Percentiles rank a stretch among this genome's conserved stretches.
phyloP scores from a whole-genome alignment of 2,888 invertebrate genomes.

The Agrochola lychnidis region DNA sequence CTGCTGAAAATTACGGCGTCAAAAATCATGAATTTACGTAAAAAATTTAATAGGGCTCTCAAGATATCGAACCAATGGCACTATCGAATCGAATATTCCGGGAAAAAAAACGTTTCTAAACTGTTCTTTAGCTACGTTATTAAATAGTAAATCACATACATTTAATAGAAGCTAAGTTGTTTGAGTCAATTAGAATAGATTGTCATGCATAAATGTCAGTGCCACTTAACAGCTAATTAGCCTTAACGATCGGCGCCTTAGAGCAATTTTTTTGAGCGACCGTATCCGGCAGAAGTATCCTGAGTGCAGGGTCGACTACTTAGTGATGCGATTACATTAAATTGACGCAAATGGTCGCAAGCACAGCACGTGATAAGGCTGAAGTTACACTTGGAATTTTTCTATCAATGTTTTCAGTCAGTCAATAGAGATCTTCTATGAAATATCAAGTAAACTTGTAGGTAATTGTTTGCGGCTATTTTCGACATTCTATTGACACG shows the following conservation, averaged over 20 bases:
- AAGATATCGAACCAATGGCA: neutral
- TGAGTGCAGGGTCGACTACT: slow-evolving; percentile 62
- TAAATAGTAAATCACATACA: slow-evolving; percentile 25
- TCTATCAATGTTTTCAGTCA: neutral
- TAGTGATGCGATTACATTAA: slow-evolving; percentile 29
- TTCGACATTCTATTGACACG: neutral
- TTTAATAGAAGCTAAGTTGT: slow-evolving; percentile 19
- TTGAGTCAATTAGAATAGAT: slow-evolving; percentile 48
- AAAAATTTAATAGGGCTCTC: too few relatives aligned
- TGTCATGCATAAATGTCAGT: slow-evolving; percentile 36
- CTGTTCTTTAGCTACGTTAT: neutral
- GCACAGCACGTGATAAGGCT: neutral
- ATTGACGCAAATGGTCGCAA: slow-evolving; percentile 16
- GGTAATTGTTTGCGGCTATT: neutral
- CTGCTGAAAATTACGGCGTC: too few relatives aligned
- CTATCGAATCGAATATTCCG: neutral
- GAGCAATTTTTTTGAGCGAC: slow-evolving; percentile 42
- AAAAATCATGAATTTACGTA: too few relatives aligned
- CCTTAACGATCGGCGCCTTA: slow-evolving; percentile 38
- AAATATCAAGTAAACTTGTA: neutral
- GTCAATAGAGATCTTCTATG: neutral
- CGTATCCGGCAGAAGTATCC: slow-evolving; percentile 53
- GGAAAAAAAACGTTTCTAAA: neutral
- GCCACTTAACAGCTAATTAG: slow-evolving; percentile 40
- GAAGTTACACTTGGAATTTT: neutral